A percentile compares a stretch with the other conserved stretches of the same genome.
phyloP scores from a whole-genome alignment of 2,888 invertebrate genomes.

The Tenthredo amoena region DNA sequence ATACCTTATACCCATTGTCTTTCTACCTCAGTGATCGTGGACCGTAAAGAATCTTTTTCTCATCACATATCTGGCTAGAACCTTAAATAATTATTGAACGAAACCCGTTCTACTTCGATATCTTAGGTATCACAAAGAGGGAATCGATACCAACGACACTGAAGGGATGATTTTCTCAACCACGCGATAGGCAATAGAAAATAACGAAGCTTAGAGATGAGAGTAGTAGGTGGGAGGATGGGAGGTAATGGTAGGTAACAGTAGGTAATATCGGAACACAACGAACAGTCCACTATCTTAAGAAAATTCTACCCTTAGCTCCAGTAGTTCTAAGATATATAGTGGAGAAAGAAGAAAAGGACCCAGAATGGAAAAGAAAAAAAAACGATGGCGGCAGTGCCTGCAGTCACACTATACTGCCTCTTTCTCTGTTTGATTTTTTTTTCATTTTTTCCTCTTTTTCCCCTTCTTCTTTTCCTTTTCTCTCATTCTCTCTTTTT shows the following conservation, averaged over 20 bases:
- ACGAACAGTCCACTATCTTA: conserved; percentile 33
- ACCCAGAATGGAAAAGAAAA: conserved; percentile 46
- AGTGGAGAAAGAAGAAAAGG: conserved; percentile 17
- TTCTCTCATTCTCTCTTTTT: conserved; percentile 28
- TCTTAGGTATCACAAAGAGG: neutral
- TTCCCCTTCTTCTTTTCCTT: neutral
- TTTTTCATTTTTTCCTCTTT: neutral
- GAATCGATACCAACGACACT: neutral
- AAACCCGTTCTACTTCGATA: neutral
- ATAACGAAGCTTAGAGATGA: conserved; percentile 4
- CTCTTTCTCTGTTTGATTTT: conserved; percentile 7
- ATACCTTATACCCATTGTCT: neutral
- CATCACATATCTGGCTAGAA: neutral
- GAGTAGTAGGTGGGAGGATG: neutral
- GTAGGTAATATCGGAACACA: conserved; percentile 36
- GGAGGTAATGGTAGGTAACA: conserved; percentile 40
- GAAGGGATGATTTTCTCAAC: neutral
- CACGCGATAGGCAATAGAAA: conserved; percentile 28
- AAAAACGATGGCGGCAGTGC: neutral
- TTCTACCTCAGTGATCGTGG: conserved; percentile 6
- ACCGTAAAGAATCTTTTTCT: neutral
- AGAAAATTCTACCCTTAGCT: conserved; percentile 42
- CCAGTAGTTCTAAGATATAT: conserved; percentile 31
- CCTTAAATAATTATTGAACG: neutral
- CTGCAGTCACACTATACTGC: conserved; percentile 34